Base-by-base conservation (phyloP, 92 coral and sea anemone genomes). In the Zoanthus sociatus region DNA sequence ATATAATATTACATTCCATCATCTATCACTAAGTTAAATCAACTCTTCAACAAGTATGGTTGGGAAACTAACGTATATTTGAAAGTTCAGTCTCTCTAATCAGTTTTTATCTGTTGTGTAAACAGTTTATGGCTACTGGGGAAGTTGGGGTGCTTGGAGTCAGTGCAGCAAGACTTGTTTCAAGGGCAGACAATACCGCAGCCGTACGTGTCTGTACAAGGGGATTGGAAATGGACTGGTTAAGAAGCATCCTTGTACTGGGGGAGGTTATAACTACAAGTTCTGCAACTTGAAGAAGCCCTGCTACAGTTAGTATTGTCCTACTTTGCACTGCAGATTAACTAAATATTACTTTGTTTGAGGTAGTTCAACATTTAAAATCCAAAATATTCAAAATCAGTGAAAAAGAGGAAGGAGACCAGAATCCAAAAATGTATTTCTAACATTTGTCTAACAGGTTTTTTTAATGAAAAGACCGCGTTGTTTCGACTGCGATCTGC, bases 211-310 rank as follows among this genome's bases (percentile, higher is more conserved):
- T 21, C 45, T 81, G 46, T 81, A 64, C 45, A 81, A 81, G 32
- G 6, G 55, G 0, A 18, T 44, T 50, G 26, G 55, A 7, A 50
- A 18, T 50, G 85, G 85, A 13, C 85, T 58, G 9, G 58, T 64
- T 20, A 15, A 56, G 11, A 81, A 81, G 58, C 53, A 63, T 47
- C 58, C 85, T 11, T 81, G 85, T 46, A 81, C 21, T 44, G 85
- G 85, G 7, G 53, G 74, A 63, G 75, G 44, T 17, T 14, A 12
- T n/a, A 31, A 20, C 63, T 81, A 64, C 26, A 56, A 81, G 85
- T 81, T 81, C 75, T 81, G 85, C 61, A 81, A 81, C 85, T 71
- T 66, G 73, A 64, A 81, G 61, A 81, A 81, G 30, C 75, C 85
- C 13, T 81, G 85, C 75, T 64, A 81, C 73, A 15, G 85, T 81